phyloP scores from a whole-genome alignment of 1,140 invertebrate genomes.

The Sipha flava region DNA sequence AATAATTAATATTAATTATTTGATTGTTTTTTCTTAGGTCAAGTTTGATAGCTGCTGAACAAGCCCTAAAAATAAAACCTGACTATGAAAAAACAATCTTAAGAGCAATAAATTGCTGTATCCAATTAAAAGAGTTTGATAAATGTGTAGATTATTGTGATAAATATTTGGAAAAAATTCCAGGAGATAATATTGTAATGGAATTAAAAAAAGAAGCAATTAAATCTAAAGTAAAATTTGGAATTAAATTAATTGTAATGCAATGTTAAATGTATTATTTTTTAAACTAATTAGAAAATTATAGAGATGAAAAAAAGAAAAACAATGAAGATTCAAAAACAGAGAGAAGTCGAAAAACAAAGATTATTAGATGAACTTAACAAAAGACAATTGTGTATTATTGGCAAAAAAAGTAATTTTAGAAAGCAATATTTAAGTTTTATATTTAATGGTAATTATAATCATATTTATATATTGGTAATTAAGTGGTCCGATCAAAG shows the following conservation, averaged over 20 bases:
- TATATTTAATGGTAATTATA: background rate
- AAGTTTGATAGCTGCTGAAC: conserved; percentile 63
- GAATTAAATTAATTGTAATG: background rate
- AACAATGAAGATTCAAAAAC: conserved; percentile 10
- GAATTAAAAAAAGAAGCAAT: conserved; percentile 53
- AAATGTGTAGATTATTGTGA: conserved; percentile 67
- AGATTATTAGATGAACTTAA: conserved; percentile 12
- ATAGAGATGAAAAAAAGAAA: conserved; percentile 44
- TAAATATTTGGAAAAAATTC: conserved; percentile 51
- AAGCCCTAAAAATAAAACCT: conserved; percentile 66
- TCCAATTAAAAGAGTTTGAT: conserved; percentile 59
- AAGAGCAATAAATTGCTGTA: conserved; percentile 65
- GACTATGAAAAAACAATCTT: conserved; percentile 70
- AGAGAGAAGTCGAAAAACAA: conserved; percentile 38
- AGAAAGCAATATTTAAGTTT: background rate
- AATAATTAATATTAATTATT: background rate
- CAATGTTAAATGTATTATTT: background rate
- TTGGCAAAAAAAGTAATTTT: background rate
- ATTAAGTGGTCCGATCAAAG: conserved; percentile 3
- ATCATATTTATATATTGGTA: background rate
- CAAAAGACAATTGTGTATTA: conserved; percentile 19
- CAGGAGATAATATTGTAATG: conserved; percentile 51
- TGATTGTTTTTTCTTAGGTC: conserved; percentile 47
- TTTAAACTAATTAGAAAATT: conserved; percentile 40
- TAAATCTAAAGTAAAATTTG: conserved; percentile 45